Base-by-base conservation (phyloP, 2,797 vertebrate genomes). In the Sciaenops ocellatus region DNA sequence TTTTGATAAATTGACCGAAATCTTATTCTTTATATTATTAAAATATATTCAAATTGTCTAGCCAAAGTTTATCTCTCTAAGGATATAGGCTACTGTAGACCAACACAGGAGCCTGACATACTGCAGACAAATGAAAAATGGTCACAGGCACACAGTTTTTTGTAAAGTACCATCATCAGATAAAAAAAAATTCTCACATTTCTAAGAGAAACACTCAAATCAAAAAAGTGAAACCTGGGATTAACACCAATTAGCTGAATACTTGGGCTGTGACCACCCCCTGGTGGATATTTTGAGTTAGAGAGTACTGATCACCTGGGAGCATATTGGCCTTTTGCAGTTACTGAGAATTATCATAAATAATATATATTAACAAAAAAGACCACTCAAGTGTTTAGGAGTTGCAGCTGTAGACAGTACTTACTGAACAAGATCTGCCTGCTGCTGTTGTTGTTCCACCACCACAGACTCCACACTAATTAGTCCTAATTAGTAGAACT, bases 281-380 rank as follows among this genome's bases (percentile, higher is more conserved):
- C 84, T 90, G 64, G 69, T 91, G 88, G 87, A 84, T 51, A 38
- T 46, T 28, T 30, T 17, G 5, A 59, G 30, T 24, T 6, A 78
- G 8, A 38, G 34, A 18, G 3, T 46, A 12, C 41, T 55, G 44
- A 46, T n/a, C 18, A 26, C 5, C 51, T 4, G 1, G 16, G 46
- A 60, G 18, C 6, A 20, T 6, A 5, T 3, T 55, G 60, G 50
- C 16, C 13, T 69, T 64, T 3, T 52, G 17, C 24, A 41, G 50
- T 13, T 42, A 18, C 20, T 17, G 18, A 66, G 34, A 68, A 65
- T 44, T n/a, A 67, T 2, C 7, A 52, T 2, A 44, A 30, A 22
- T 12, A 62, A 46, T 16, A 17, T 62, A 5, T 46, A 26, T 7
- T 26, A 24, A 8, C 48, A 62, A 18, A 68, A 61, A 56, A 15